Conservation (phyloP, 2,113 vertebrate genomes). For the Orientallactaga bullata region DNA sequence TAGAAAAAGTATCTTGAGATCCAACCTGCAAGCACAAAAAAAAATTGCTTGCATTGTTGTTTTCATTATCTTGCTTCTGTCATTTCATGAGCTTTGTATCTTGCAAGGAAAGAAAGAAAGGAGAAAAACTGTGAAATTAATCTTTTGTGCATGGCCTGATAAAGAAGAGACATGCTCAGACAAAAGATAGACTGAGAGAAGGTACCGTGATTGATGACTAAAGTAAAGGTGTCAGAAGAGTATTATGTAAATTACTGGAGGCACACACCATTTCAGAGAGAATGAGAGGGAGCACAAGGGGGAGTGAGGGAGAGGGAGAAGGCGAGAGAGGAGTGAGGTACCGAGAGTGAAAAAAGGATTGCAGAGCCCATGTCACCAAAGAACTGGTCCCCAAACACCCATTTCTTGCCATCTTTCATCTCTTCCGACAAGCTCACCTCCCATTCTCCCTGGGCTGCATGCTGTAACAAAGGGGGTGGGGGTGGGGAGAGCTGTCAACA, state of each 20-base stretch:
- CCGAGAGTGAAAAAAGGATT: slow-evolving; percentile 89
- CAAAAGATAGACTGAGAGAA: slow-evolving; percentile 99
- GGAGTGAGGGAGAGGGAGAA: slow-evolving; percentile 85
- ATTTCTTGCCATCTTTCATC: slow-evolving; percentile 98
- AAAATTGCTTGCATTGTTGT: slow-evolving; percentile 99
- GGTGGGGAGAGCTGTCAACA: slow-evolving; percentile 87
- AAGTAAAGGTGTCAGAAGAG: slow-evolving; percentile 99
- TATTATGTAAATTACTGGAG: slow-evolving; percentile 99
- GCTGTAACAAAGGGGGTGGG: slow-evolving; percentile 87
- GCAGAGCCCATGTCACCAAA: slow-evolving; percentile 93
- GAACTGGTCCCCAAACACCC: slow-evolving; percentile 93
- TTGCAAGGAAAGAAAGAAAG: slow-evolving; percentile 96
- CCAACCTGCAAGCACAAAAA: slow-evolving; percentile 96
- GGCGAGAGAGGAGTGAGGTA: slow-evolving; percentile 85
- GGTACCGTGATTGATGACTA: slow-evolving; percentile 99
- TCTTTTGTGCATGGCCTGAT: slow-evolving; percentile 99
- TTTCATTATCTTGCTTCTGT: slow-evolving; percentile 99
- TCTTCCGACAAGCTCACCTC: slow-evolving; percentile 95
- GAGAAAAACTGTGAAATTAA: slow-evolving; percentile 99
- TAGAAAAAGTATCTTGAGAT: slow-evolving; percentile 94
- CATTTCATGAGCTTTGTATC: slow-evolving; percentile 98
- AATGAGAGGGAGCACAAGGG: slow-evolving; percentile 88
- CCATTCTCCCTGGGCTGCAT: slow-evolving; percentile 90
- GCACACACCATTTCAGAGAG: slow-evolving; percentile 95
- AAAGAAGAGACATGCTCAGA: slow-evolving; percentile 99